Evolutionary conservation across 23 tunicate species (phyloP), one percentile per base, ranked within the genome.

Genomic region (Trididemnum nubilum): DNA sequence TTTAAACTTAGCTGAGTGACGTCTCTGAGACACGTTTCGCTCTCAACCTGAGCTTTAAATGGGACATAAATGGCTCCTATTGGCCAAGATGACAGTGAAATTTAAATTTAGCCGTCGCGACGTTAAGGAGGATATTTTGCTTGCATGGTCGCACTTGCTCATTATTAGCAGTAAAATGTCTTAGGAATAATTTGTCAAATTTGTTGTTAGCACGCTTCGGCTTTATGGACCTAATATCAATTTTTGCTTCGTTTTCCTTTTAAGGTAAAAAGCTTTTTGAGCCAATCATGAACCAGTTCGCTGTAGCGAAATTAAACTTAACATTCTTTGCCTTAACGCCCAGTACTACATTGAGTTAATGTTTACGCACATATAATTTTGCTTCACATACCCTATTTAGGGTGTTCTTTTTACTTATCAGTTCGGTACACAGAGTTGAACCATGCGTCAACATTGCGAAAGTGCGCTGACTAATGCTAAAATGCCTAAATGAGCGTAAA

Each of bases 71-170:
- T 61, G 18, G 5, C 29, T 3, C 67, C 18, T 5, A n/a, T 61
- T 21, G 67, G 15, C 54, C 54, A 44, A 44, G 67, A 61, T 4
- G 26, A 24, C 26, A 12, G 67, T 5, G n/a, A n/a, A n/a, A n/a
- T n/a, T 3, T 67, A 31, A 31, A 31, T 67, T 67, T 67, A 32
- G 15, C 18, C 33, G 74, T 67, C 74, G 74, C 74, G 74, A 67
- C 74, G 5, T 7, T 31, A n/a, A 67, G 21, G 7, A 67, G 37
- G 37, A 32, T 30, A 67, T 3, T 12, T 67, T 67, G 22, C 21
- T 33, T 67, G 74, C 74, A 67, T 33, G 38, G 9, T 67, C 38
- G 12, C 7, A 9, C 12, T n/a, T 63, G 7, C 27, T 63, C 37
- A 33, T 67, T 33, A 67, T 61, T 61, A 61, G 4, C 22, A 61